Conservation (phyloP, 2,113 vertebrate genomes). For the Ctenomys sociabilis region DNA sequence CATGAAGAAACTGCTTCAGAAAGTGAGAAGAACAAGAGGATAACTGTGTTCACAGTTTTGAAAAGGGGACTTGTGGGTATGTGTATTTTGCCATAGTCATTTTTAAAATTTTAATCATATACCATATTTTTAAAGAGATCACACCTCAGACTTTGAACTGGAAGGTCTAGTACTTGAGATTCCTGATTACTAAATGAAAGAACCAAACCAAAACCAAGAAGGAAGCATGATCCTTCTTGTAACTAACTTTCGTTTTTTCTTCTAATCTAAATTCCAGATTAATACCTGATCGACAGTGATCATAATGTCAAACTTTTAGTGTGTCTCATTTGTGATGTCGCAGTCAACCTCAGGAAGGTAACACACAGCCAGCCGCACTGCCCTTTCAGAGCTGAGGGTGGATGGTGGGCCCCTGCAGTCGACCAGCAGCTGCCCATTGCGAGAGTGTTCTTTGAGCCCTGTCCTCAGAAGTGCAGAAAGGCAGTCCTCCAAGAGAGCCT, state of each 20-base stretch:
- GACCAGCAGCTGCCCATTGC: background rate
- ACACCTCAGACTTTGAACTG: background rate
- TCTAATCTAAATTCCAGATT: background rate
- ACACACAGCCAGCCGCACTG: background rate
- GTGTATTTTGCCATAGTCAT: background rate
- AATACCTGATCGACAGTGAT: background rate
- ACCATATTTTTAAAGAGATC: background rate
- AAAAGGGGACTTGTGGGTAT: accelerated
- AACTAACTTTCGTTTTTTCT: background rate
- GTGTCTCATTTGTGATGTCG: background rate
- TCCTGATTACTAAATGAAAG: background rate
- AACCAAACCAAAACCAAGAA: background rate
- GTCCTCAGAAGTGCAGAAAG: accelerated
- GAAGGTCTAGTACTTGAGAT: background rate
- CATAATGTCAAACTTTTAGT: background rate
- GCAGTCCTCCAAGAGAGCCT: background rate
- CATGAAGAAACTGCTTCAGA: background rate
- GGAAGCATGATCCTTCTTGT: background rate
- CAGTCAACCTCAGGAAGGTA: background rate
- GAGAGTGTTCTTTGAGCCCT: background rate
- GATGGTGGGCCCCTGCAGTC: background rate
- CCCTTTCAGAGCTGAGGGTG: background rate
- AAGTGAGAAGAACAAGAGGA: background rate
- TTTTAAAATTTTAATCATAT: background rate
- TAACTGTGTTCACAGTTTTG: too few relatives aligned